These are phyloP conservation scores for Lissonota sp. DNA, from an alignment of 2,888 invertebrate species.

Conservation along the genomic window DNA sequence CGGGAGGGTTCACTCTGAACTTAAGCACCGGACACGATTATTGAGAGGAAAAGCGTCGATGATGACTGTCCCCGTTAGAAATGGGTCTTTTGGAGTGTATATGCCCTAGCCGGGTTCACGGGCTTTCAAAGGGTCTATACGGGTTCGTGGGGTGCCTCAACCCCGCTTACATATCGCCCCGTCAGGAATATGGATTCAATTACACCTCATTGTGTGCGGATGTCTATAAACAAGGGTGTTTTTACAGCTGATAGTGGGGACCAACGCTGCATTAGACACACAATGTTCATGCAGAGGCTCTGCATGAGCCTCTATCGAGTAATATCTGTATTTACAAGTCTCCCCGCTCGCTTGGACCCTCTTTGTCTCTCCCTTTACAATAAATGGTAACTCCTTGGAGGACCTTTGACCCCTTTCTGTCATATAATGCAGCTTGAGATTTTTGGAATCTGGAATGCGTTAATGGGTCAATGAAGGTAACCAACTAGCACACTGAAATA, in stretches of 20 bases:
- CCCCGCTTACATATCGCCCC: slow-evolving; percentile 53
- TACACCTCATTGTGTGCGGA: slow-evolving; percentile 81
- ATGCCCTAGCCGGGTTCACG: slow-evolving; percentile 34
- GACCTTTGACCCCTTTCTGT: slow-evolving; percentile 1
- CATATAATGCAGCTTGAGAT: not conserved
- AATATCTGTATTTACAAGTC: slow-evolving; percentile 42
- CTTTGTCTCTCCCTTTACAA: not conserved
- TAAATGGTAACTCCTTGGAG: slow-evolving; percentile 21
- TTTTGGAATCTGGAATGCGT: slow-evolving; percentile 5
- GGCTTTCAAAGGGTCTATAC: slow-evolving; percentile 17
- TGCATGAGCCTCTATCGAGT: slow-evolving; percentile 13
- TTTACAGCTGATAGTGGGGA: slow-evolving; percentile 80
- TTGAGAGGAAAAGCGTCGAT: slow-evolving; percentile 28
- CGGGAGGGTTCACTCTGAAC: slow-evolving; percentile 67
- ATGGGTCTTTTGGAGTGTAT: slow-evolving; percentile 40
- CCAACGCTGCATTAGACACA: slow-evolving; percentile 52
- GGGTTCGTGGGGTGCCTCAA: slow-evolving; percentile 8
- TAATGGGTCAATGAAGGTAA: slow-evolving; percentile 1
- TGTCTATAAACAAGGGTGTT: slow-evolving; percentile 82
- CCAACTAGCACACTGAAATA: not conserved
- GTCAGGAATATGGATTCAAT: slow-evolving; percentile 80
- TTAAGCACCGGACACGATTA: slow-evolving; percentile 20
- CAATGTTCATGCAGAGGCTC: slow-evolving; percentile 5
- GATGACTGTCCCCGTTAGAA: not conserved
- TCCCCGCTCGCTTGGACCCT: not conserved